phyloP scores from a whole-genome alignment of 2,113 vertebrate species.

The Ptilorrhoa leucosticta region DNA sequence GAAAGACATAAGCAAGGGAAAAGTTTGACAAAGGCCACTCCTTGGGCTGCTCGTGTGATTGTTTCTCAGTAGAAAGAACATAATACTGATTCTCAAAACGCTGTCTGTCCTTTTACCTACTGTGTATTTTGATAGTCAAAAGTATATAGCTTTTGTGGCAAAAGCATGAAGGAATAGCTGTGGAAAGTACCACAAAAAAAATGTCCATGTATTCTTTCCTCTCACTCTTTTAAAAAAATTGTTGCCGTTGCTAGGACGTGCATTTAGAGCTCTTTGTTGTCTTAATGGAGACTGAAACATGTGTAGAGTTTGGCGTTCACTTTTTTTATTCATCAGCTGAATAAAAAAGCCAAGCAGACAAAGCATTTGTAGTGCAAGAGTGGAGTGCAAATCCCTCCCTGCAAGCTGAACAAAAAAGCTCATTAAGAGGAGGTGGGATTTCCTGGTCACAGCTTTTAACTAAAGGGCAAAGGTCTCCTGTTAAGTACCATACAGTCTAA shows the following conservation, averaged over 20 bases:
- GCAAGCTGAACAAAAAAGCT: slow-evolving; percentile 72
- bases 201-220: slow-evolving; percentile 10
- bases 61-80: slow-evolving; percentile 3
- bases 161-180: background rate
- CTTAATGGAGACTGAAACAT: slow-evolving; percentile 71
- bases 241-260: slow-evolving; percentile 23
- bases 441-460: slow-evolving; percentile 76
- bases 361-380: slow-evolving; percentile 66
- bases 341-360: slow-evolving; percentile 69
- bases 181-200: slow-evolving; percentile 1
- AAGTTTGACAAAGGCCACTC: slow-evolving; percentile 3
- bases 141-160: background rate
- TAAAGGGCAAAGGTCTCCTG: slow-evolving; percentile 75
- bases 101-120: slow-evolving; percentile 4
- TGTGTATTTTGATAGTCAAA: background rate
- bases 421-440: slow-evolving; percentile 75
- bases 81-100: slow-evolving; percentile 3
- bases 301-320: slow-evolving; percentile 53
- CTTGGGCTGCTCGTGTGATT: background rate
- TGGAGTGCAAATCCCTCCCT: slow-evolving; percentile 56
- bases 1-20: background rate
- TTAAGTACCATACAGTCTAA: slow-evolving; percentile 74
- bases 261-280: slow-evolving; percentile 69
- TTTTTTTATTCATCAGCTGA: slow-evolving; percentile 71
- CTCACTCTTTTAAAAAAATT: background rate